Evolutionary conservation across 53 echinoderm and acorn worm genomes (phyloP), one percentile per base, ranked within the genome.

Genomic region (Paracentrotus lividus): DNA sequence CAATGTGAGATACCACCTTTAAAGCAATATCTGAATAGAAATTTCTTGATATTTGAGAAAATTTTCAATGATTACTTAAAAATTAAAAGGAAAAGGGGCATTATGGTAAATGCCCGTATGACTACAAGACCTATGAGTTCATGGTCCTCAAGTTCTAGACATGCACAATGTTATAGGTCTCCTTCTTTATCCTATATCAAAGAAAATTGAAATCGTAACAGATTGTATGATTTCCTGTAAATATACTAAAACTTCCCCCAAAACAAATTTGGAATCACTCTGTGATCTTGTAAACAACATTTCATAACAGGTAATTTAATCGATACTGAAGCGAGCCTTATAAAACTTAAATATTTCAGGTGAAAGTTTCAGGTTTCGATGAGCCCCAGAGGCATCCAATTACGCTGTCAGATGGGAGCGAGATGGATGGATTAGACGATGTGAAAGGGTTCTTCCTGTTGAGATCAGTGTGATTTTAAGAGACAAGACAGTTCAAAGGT

Each of bases 401-500:
- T 56, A 56, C 36, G 53, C 16, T 33, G 56, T 86, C 53, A 55
- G 56, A 21, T 56, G 20, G 15, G 57, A 29, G 21, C 33, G 86
- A 56, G 86, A 33, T 86, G 86, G 86, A 31, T 47, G 7, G n/a
- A 72, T 40, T 72, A 72, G 16, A 16, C 0, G 72, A 72, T 81
- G 47, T 8, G 47, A 81, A 47, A 49, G n/a, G 47, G 47, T 10
- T n/a, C 47, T 81, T 81, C 81, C 81, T 45, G 81, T 47, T 5
- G 47, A n/a, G 45, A 81, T 44, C 47, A 81, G 47, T 81, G 5
- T 26, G 72, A 72, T 40, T 33, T 67, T 67, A 67, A 42, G 32
- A n/a, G 42, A 77, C 77, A 66, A 66, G 66, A 51, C 52, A 85
- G 85, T 49, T 34, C 53, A 86, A 56, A 56, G 86, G 54, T 86